A percentile compares a stretch with the other conserved stretches of the same genome.
Evolutionary conservation across 2,113 vertebrate genomes (phyloP).

Genomic region (Macaca nemestrina): DNA sequence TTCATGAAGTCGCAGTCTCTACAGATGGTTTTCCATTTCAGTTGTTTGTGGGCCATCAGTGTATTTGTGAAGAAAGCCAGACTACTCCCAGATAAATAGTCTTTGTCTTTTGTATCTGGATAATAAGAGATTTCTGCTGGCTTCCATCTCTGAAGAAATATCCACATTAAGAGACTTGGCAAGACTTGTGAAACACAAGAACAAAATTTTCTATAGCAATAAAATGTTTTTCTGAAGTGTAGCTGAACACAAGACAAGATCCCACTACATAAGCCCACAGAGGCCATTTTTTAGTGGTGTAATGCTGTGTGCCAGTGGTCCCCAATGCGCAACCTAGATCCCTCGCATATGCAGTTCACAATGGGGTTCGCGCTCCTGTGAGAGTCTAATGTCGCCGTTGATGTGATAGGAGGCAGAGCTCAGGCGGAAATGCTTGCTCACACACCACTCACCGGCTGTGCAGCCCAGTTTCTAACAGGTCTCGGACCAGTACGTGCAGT

Average conservation of each 20-base stretch:
- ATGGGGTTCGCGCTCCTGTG: no score
- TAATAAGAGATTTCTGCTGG: slow-evolving; percentile 68
- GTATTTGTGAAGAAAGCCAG: slow-evolving; percentile 21
- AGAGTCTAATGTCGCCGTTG: no score
- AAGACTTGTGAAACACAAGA: background rate
- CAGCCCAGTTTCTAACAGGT: no score
- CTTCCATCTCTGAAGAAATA: slow-evolving; percentile 63
- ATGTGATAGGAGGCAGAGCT: no score
- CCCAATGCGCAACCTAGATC: no score
- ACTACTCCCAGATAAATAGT: slow-evolving; percentile 35
- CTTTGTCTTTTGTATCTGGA: slow-evolving; percentile 51
- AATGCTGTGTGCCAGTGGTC: background rate
- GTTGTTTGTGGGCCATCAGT: background rate
- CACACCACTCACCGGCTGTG: no score
- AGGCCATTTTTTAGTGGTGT: background rate
- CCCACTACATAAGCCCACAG: background rate
- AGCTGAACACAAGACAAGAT: background rate
- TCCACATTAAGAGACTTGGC: slow-evolving; percentile 13
- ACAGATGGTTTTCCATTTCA: background rate
- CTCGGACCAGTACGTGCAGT: no score
- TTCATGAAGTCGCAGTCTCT: background rate
- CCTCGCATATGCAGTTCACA: no score
- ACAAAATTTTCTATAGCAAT: background rate
- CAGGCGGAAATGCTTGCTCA: no score
- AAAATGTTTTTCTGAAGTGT: background rate